Evolutionary conservation across 2,113 vertebrate species (phyloP).

Genomic region (Nannobrachium achirus): DNA sequence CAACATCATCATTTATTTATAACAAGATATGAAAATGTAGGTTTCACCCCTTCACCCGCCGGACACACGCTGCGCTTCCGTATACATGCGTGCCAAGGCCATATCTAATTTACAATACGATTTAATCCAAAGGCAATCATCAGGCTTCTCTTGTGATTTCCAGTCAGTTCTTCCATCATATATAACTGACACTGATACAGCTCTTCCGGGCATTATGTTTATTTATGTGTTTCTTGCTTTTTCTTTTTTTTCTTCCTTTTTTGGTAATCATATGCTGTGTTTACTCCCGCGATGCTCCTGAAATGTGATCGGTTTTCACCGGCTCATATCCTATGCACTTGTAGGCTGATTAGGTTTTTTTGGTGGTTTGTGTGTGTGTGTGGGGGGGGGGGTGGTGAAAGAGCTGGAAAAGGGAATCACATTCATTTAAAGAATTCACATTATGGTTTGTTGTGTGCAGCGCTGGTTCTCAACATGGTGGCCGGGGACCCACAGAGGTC

Average conservation of each 20-base stretch:
- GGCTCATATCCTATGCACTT: not conserved
- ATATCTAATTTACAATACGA: conserved; percentile 35
- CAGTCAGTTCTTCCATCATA: conserved; percentile 34
- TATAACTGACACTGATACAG: conserved; percentile 29
- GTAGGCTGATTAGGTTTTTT: not conserved
- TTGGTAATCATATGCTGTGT: conserved; percentile 33
- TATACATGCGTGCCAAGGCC: conserved; percentile 35
- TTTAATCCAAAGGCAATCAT: conserved; percentile 54
- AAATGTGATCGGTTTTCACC: conserved; percentile 28
- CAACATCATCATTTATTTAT: conserved; percentile 75
- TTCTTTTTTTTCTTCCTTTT: no score
- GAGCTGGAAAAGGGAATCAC: not conserved
- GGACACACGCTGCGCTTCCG: conserved; percentile 45
- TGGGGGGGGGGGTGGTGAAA: not conserved
- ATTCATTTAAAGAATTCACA: conserved; percentile 3
- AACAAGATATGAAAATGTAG: conserved; percentile 52
- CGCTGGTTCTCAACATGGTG: no score
- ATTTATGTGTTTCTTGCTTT: conserved; percentile 42
- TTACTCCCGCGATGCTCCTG: conserved; percentile 19
- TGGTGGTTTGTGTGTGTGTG: no score
- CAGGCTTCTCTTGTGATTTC: conserved; percentile 20
- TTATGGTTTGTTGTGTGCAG: not conserved
- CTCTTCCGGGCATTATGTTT: conserved; percentile 43
- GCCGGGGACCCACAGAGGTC: no score
- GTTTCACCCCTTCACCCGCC: conserved; percentile 56